Percentiles rank a stretch among this genome's conserved stretches.
Conservation (phyloP, 2,797 vertebrate genomes). For the Helarctos malayanus region DNA sequence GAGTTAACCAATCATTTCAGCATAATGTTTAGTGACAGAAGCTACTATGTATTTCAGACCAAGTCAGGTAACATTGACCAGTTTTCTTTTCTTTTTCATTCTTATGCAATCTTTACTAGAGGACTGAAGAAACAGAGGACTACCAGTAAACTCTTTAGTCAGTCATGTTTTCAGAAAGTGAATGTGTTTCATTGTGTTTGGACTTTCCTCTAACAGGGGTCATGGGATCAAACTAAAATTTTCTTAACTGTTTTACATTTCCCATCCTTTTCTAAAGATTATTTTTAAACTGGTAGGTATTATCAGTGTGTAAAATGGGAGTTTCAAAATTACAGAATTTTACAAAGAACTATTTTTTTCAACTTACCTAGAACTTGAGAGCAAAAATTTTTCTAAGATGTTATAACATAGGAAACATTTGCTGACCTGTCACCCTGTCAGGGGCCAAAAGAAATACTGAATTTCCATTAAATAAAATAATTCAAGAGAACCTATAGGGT, state of each 20-base stretch:
- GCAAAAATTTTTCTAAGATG: neutral
- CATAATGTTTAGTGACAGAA: conserved; percentile 15
- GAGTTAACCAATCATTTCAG: neutral
- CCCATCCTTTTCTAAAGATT: conserved; percentile 43
- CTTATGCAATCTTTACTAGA: neutral
- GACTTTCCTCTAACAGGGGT: neutral
- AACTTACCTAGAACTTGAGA: conserved; percentile 5
- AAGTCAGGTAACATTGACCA: neutral
- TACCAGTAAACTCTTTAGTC: neutral
- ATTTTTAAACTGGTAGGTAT: conserved; percentile 6
- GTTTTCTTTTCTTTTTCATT: neutral
- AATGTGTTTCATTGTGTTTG: neutral
- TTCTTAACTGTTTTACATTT: conserved; percentile 23
- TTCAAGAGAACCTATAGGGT: neutral
- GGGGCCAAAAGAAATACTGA: neutral
- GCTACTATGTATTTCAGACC: neutral
- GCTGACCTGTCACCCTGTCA: neutral
- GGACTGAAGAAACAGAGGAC: neutral
- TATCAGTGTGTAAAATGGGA: conserved; percentile 18
- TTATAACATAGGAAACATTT: neutral
- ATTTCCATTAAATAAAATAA: conserved; percentile 65
- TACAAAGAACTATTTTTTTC: neutral
- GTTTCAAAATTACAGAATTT: conserved; percentile 48
- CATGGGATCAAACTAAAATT: neutral
- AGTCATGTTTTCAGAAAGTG: conserved; percentile 8